Conservation (phyloP, 1,140 invertebrate genomes). For the Rhyzopertha dominica region DNA sequence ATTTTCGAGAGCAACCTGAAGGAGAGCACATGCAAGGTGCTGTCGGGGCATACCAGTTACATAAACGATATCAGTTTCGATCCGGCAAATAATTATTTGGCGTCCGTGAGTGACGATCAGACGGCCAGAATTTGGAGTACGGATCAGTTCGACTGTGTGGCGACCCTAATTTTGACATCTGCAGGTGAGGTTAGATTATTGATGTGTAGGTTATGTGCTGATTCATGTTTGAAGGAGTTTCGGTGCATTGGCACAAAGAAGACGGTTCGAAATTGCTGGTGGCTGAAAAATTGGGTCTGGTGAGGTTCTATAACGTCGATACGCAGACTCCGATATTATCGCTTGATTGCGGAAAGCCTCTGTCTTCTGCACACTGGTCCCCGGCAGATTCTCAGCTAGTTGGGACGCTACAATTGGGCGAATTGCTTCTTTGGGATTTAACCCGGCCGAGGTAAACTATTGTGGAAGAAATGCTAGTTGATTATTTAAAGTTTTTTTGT, state of each 20-base stretch:
- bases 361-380: conserved; percentile 68
- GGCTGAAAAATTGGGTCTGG: conserved; percentile 67
- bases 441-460: conserved; percentile 51
- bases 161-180: conserved; percentile 61
- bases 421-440: conserved; percentile 60
- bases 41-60: conserved; percentile 63
- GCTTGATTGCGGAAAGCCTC: conserved; percentile 57
- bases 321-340: conserved; percentile 66
- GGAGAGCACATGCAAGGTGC: conserved; percentile 48
- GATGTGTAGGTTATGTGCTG: neutral
- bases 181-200: conserved; percentile 47
- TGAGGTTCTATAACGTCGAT: conserved; percentile 67
- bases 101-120: conserved; percentile 71
- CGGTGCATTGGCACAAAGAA: conserved; percentile 64
- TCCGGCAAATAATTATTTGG: conserved; percentile 60
- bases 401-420: conserved; percentile 56
- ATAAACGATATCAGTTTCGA: conserved; percentile 68
- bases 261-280: conserved; percentile 70
- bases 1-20: conserved; percentile 55
- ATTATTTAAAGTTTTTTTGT: conserved; percentile 2
- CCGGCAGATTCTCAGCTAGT: conserved; percentile 57
- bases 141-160: conserved; percentile 51
- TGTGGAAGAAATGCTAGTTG: neutral
- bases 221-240: conserved; percentile 47
- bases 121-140: conserved; percentile 66